Percentiles rank a stretch among this genome's conserved stretches.
These are phyloP conservation scores for Drosophila nigritarsus DNA, from an alignment of 2,888 invertebrate genomes.

Conservation along the genomic window DNA sequence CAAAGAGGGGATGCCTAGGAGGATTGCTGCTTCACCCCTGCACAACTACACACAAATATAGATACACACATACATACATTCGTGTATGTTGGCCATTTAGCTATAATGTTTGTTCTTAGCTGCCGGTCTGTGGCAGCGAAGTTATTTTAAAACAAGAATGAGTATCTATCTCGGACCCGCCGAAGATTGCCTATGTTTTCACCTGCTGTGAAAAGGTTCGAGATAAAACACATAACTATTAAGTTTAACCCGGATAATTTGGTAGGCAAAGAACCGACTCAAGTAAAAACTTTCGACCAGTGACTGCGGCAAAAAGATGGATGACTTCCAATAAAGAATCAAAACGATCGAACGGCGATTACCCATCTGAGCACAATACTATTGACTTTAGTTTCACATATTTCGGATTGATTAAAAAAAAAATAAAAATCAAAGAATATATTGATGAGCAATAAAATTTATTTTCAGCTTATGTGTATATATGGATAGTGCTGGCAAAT, in stretches of 20 bases:
- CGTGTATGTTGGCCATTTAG: background rate
- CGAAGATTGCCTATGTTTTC: background rate
- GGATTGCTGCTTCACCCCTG: background rate
- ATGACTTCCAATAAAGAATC: background rate
- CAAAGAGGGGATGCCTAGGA: background rate
- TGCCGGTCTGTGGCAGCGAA: background rate
- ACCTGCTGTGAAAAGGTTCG: background rate
- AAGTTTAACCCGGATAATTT: background rate
- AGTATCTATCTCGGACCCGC: background rate
- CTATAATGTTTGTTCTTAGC: background rate
- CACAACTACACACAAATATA: background rate
- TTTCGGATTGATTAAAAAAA: background rate
- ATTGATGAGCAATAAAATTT: background rate
- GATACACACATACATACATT: background rate
- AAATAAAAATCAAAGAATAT: background rate
- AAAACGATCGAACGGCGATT: background rate
- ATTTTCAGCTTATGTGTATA: background rate
- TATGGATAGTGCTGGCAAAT: background rate
- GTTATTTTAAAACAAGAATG: background rate
- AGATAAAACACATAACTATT: background rate
- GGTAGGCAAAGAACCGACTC: background rate
- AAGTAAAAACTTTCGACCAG: background rate
- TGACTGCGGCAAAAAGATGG: background rate
- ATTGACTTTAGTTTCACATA: background rate
- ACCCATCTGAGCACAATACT: background rate